These are phyloP conservation scores for Hyles vespertilio DNA, from an alignment of 1,140 invertebrate genomes.

Conservation along the genomic window DNA sequence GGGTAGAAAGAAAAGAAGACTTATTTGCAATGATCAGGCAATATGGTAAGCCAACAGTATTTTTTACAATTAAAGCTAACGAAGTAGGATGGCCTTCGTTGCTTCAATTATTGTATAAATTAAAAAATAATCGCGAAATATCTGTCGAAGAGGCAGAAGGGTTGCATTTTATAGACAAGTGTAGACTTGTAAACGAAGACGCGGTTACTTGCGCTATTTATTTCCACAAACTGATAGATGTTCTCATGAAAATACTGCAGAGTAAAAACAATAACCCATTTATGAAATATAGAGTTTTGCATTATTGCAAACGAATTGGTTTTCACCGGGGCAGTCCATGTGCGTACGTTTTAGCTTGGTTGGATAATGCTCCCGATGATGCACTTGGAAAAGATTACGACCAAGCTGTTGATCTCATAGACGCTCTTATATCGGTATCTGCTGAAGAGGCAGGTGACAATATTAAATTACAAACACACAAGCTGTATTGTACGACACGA, in stretches of 20 bases:
- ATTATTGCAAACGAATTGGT: constrained; percentile 61
- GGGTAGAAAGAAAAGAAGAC: constrained; percentile 47
- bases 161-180: constrained; percentile 37
- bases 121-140: constrained; percentile 39
- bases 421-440: constrained; percentile 18
- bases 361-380: constrained; percentile 22
- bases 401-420: constrained; percentile 10
- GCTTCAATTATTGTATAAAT: constrained; percentile 50
- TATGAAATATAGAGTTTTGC: constrained; percentile 33
- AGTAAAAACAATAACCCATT: constrained; percentile 46
- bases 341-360: constrained; percentile 26
- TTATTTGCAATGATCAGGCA: constrained; percentile 64
- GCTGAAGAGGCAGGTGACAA: constrained; percentile 14
- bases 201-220: constrained; percentile 63
- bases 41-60: constrained; percentile 44
- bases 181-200: constrained; percentile 51
- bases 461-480: constrained; percentile 14
- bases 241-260: constrained; percentile 22
- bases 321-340: constrained; percentile 59
- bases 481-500: constrained; percentile 19
- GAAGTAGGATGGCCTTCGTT: constrained; percentile 57
- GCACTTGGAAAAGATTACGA: constrained; percentile 5
- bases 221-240: constrained; percentile 42
- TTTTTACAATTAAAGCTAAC: constrained; percentile 51
- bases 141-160: constrained; percentile 18